These are phyloP conservation scores for Montipora capitata DNA, from an alignment of 92 coral and sea anemone species.

Conservation along the genomic window DNA sequence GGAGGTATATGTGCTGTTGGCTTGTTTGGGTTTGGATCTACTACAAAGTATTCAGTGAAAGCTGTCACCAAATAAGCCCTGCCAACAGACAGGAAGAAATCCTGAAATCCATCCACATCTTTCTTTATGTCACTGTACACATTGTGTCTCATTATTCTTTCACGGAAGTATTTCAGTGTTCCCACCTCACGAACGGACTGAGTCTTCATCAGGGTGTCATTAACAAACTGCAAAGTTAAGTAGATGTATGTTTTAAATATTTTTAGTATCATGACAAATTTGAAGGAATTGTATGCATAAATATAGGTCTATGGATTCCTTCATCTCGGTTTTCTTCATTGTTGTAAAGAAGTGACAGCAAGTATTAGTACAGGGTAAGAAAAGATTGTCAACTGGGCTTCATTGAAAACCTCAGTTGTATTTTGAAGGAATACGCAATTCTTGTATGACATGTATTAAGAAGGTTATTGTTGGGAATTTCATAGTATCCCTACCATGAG, in stretches of 20 bases:
- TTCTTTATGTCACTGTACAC: constrained; percentile 55
- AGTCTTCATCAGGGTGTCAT: constrained; percentile 45
- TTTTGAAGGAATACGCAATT: not conserved
- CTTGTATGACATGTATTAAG: not conserved
- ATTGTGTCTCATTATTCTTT: constrained; percentile 47
- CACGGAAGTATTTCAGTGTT: constrained; percentile 44
- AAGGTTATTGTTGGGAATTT: not conserved
- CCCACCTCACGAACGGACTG: constrained; percentile 51
- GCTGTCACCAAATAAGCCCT: constrained; percentile 44
- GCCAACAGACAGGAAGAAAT: constrained; percentile 53
- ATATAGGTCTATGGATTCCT: too few species aligned
- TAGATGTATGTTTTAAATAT: not conserved
- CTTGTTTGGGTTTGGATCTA: constrained; percentile 28
- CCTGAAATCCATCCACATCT: constrained; percentile 56
- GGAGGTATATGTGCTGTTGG: constrained; percentile 50
- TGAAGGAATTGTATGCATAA: not conserved
- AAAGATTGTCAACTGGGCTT: not conserved
- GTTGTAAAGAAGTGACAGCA: not conserved
- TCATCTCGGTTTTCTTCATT: not conserved
- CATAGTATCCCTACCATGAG: constrained; percentile 28
- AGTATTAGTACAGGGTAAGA: not conserved
- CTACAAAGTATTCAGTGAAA: constrained; percentile 39
- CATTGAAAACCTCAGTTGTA: not conserved
- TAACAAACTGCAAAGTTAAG: constrained; percentile 33
- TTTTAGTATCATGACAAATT: not conserved